A percentile compares a stretch with the other conserved stretches of the same genome.
These are phyloP conservation scores for Notarius quadriscutis DNA, from an alignment of 2,113 vertebrate genomes.

Conservation along the genomic window DNA sequence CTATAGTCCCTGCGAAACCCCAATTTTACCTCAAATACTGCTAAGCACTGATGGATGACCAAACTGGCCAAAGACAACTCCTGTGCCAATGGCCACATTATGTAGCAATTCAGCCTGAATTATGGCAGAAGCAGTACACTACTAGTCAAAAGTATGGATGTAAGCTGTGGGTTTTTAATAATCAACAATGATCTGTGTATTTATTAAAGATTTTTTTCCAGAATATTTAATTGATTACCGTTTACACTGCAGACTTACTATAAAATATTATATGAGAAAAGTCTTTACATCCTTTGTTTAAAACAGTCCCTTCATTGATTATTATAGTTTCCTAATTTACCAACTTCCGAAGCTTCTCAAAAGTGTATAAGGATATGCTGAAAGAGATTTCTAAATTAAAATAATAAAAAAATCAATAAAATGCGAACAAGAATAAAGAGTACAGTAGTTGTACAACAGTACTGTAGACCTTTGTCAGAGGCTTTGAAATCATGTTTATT, in stretches of 20 bases:
- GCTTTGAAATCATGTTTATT: background rate
- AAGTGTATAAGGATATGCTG: background rate
- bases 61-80: background rate
- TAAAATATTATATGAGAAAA: background rate
- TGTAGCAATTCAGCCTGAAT: background rate
- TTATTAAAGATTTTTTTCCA: background rate
- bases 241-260: background rate
- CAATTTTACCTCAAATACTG: background rate
- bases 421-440: background rate
- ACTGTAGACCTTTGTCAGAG: background rate
- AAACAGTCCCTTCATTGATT: background rate
- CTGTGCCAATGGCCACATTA: background rate
- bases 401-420: background rate
- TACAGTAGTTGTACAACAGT: background rate
- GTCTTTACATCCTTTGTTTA: background rate
- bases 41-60: background rate
- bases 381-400: background rate
- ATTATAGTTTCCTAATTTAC: background rate
- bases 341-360: background rate
- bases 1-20: background rate
- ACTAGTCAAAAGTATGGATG: background rate
- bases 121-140: background rate
- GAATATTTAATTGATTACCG: background rate
- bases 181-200: background rate
- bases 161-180: background rate